These are phyloP conservation scores for Heteractis magnifica DNA, from an alignment of 92 coral and sea anemone species.

Conservation along the genomic window DNA sequence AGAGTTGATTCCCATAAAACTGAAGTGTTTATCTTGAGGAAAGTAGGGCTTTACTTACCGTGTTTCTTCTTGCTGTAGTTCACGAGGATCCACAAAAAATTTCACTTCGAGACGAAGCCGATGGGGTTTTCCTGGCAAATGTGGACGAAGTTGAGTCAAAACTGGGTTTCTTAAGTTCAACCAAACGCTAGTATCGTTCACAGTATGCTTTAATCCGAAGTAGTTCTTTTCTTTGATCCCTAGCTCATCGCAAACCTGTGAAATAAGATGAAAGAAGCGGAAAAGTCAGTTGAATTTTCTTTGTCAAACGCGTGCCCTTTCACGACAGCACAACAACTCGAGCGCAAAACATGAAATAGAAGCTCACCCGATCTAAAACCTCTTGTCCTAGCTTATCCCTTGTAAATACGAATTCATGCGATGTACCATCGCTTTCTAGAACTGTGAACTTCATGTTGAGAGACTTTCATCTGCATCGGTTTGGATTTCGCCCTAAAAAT, in stretches of 20 bases:
- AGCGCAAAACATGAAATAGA: neutral
- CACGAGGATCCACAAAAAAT: constrained; percentile 96
- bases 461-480: constrained; percentile 22
- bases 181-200: constrained; percentile 88
- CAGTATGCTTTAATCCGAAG: constrained; percentile 85
- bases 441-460: constrained; percentile 81
- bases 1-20: neutral
- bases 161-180: constrained; percentile 94
- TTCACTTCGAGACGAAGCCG: constrained; percentile 96
- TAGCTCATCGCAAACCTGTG: constrained; percentile 84
- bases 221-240: constrained; percentile 89
- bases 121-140: constrained; percentile 95
- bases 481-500: constrained; percentile 30
- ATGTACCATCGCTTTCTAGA: constrained; percentile 80
- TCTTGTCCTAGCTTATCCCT: constrained; percentile 92
- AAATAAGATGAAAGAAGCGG: constrained; percentile 14
- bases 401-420: constrained; percentile 88
- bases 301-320: constrained; percentile 19
- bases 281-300: constrained; percentile 30
- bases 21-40: neutral
- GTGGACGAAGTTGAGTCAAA: constrained; percentile 94
- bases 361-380: constrained; percentile 88
- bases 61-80: constrained; percentile 97
- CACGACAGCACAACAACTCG: constrained; percentile 1
- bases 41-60: constrained; percentile 45